A percentile compares a stretch with the other conserved stretches of the same genome.
Evolutionary conservation across 2,888 invertebrate genomes (phyloP).

Genomic region (Dolomedes plantarius): DNA sequence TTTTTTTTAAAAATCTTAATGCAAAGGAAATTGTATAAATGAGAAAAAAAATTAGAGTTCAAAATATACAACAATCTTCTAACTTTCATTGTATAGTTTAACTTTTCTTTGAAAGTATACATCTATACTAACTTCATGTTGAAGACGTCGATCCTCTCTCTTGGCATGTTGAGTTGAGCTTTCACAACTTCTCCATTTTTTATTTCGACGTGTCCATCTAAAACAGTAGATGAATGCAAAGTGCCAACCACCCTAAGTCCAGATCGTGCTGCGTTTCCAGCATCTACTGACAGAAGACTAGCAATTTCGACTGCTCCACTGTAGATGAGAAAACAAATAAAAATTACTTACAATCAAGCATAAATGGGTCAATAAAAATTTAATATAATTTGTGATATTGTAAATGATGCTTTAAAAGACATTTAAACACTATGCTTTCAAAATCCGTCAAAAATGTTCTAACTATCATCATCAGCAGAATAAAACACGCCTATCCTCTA

Average conservation of each 20-base stretch:
- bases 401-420: not conserved
- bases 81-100: no score
- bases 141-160: constrained; percentile 90
- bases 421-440: no score
- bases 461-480: no score
- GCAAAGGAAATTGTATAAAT: no score
- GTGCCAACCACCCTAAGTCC: constrained; percentile 89
- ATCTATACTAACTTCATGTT: constrained; percentile 81
- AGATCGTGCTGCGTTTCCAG: constrained; percentile 83
- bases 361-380: no score
- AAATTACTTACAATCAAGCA: no score
- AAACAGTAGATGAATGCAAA: constrained; percentile 89
- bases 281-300: constrained; percentile 89
- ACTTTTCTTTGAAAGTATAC: no score
- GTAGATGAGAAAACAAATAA: constrained; percentile 69
- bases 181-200: constrained; percentile 83
- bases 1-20: no score
- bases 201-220: constrained; percentile 85
- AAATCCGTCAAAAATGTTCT: no score
- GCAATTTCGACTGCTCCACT: constrained; percentile 90
- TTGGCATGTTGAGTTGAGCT: constrained; percentile 87
- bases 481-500: no score
- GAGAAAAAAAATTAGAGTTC: no score
- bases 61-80: no score
- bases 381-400: not conserved